These are phyloP conservation scores for Falco cherrug DNA, from an alignment of 2,797 vertebrate genomes.

Conservation along the genomic window DNA sequence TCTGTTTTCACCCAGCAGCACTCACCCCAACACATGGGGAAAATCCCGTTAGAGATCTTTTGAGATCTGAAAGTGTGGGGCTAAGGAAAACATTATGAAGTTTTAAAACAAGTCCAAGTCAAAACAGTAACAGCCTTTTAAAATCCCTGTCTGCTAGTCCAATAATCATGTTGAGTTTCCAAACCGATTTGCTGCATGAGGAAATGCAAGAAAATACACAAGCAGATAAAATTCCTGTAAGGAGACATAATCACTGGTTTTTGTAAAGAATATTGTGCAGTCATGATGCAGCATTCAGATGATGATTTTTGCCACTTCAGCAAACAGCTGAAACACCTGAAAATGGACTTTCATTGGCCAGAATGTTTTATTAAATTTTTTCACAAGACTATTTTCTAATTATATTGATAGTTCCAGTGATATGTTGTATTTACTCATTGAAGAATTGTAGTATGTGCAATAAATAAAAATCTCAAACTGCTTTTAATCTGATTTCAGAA, in stretches of 20 bases:
- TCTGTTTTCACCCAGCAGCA: neutral
- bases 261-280: neutral
- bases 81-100: neutral
- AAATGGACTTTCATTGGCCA: neutral
- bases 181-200: neutral
- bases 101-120: neutral
- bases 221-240: neutral
- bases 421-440: neutral
- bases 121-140: neutral
- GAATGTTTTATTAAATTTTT: neutral
- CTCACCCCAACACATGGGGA: neutral
- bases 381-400: neutral
- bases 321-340: neutral
- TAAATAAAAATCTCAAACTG: neutral
- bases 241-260: neutral
- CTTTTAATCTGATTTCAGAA: neutral
- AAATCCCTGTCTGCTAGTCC: neutral
- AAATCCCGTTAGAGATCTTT: neutral
- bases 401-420: neutral
- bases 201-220: neutral
- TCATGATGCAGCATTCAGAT: neutral
- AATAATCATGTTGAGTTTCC: neutral
- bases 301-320: neutral
- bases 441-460: neutral
- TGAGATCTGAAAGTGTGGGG: neutral